These are phyloP conservation scores for Vireo altiloquus DNA, from an alignment of 2,113 vertebrate genomes.

Conservation along the genomic window DNA sequence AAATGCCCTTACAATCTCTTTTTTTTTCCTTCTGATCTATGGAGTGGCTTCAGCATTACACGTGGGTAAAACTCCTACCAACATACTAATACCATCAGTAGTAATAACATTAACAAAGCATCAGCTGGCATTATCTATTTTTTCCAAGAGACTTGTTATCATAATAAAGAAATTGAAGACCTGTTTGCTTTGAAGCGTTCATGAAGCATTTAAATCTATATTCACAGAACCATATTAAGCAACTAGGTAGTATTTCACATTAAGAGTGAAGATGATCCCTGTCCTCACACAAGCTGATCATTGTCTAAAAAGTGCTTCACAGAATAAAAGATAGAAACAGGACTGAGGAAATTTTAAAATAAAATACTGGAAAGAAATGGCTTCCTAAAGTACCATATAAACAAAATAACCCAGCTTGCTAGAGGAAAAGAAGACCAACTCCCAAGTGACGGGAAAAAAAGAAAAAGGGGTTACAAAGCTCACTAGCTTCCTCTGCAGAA, in stretches of 20 bases:
- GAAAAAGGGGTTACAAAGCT: neutral
- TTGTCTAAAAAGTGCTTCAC: neutral
- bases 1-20: neutral
- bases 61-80: neutral
- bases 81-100: neutral
- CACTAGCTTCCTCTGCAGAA: neutral
- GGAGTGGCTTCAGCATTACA: neutral
- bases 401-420: neutral
- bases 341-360: neutral
- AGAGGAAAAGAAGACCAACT: neutral
- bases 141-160: neutral
- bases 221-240: neutral
- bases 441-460: no score
- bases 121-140: neutral
- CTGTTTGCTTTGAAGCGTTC: neutral
- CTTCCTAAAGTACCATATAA: neutral
- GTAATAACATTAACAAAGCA: neutral
- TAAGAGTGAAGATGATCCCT: neutral
- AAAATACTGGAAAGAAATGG: neutral
- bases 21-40: neutral
- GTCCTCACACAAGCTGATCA: neutral
- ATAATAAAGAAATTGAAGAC: neutral
- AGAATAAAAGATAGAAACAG: neutral
- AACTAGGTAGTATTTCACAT: neutral
- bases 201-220: neutral